These are phyloP conservation scores for Phengaris alcon DNA, from an alignment of 2,888 invertebrate genomes.

Conservation along the genomic window DNA sequence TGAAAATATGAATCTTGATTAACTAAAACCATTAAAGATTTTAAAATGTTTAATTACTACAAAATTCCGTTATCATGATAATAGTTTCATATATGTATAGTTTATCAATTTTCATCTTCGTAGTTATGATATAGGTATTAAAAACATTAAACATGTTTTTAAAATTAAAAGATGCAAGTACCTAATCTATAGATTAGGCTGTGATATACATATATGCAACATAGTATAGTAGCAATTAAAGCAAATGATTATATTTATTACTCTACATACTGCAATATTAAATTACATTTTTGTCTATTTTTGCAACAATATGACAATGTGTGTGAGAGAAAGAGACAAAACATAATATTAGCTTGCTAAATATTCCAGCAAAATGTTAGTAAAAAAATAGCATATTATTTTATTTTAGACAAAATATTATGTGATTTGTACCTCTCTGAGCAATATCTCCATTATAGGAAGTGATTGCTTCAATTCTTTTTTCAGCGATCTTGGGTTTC, in stretches of 20 bases:
- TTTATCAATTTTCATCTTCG: neutral
- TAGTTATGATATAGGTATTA: neutral
- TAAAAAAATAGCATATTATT: neutral
- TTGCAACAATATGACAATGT: too few species aligned
- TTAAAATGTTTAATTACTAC: constrained; percentile 2
- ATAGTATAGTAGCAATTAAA: too few species aligned
- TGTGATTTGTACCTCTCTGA: constrained; percentile 41
- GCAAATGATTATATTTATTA: too few species aligned
- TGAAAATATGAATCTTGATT: constrained; percentile 1
- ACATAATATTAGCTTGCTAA: too few species aligned
- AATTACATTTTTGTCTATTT: too few species aligned
- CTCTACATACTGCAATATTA: too few species aligned
- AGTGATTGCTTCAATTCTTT: constrained; percentile 40
- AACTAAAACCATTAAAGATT: neutral
- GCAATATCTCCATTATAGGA: constrained; percentile 40
- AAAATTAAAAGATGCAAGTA: neutral
- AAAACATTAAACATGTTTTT: neutral
- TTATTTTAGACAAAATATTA: neutral
- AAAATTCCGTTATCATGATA: neutral
- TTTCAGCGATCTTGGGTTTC: constrained; percentile 37
- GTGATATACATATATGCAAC: too few species aligned
- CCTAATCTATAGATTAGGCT: too few species aligned
- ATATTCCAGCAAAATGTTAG: too few species aligned
- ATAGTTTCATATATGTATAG: neutral
- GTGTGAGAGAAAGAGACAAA: too few species aligned